Evolutionary conservation across 2,888 invertebrate species (phyloP), one percentile per base, ranked within the genome.

Genomic region (Mythimna ferrago): DNA sequence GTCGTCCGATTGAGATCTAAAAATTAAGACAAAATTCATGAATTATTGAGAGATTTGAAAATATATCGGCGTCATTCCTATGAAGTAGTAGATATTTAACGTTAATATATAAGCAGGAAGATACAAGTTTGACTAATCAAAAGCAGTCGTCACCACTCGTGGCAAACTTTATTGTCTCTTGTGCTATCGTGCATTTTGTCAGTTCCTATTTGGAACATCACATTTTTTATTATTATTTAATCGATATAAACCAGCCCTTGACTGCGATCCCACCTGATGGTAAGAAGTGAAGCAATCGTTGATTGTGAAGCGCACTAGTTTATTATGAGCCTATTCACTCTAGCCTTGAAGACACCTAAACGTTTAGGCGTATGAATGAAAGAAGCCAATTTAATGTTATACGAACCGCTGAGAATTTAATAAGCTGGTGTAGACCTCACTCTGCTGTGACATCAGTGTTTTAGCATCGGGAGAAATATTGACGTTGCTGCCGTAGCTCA

Each of bases 391-490:
- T 61, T 21, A 44, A 65, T 38, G 58, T 51, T 53, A 9, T 70
- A 80, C 89, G 81, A 62, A 91, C 91, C 87, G 74, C 60, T 84
- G 73, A 32, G 83, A 85, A 57, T 82, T 86, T 51, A 78, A 77
- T 51, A 83, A 82, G 61, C 89, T 90, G 57, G 81, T 77, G 71
- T 87, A 90, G 54, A 84, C 66, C 21, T 89, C 90, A 60, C 90
- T 91, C n/a, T 83, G 87, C 53, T 88, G 89, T 5, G 91, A 89
- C 66, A 92, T 64, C 66, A 91, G 58, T 35, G 79, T 86, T 41
- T 54, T 71, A 32, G 80, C 4, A 5, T 79, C 78, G 19, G 82
- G 11, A 19, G 82, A 21, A 16, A 26, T 64, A 6, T 57, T 7
- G 11, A 75, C 73, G 1, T 83, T 75, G 1, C 77, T 64, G 4